Percentiles rank a stretch among this genome's conserved stretches.
These are phyloP conservation scores for Shargacucullia verbasci DNA, from an alignment of 2,888 invertebrate genomes.

Conservation along the genomic window DNA sequence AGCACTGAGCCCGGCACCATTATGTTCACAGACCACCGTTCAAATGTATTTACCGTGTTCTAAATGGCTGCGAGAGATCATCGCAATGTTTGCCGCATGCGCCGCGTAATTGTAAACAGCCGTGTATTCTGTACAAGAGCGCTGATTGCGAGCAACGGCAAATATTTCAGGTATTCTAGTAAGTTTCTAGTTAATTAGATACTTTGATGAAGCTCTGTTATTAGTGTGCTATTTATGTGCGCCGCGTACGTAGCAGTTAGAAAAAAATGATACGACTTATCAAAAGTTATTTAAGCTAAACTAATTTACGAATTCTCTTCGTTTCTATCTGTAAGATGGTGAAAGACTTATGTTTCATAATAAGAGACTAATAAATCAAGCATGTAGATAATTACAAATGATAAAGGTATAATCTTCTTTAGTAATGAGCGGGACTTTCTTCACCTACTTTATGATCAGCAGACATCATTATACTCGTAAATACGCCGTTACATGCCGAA, in stretches of 20 bases:
- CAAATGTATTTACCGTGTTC: conserved; percentile 40
- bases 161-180: conserved; percentile 8
- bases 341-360: too few relatives aligned
- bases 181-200: background rate
- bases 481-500: background rate
- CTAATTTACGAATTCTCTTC: too few relatives aligned
- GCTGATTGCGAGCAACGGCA: conserved; percentile 23
- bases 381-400: too few relatives aligned
- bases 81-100: conserved; percentile 42
- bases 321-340: too few relatives aligned
- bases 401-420: too few relatives aligned
- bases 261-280: too few relatives aligned
- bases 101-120: conserved; percentile 24
- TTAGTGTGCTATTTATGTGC: too few relatives aligned
- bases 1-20: conserved; percentile 24
- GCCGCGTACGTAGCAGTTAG: too few relatives aligned
- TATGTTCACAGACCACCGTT: conserved; percentile 32
- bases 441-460: background rate
- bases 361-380: too few relatives aligned
- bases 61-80: conserved; percentile 43
- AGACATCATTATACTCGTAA: conserved; percentile 4
- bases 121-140: conserved; percentile 19
- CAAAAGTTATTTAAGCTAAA: too few relatives aligned
- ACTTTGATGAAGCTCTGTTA: conserved; percentile 1
- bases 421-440: too few relatives aligned